Percentiles rank a stretch among this genome's conserved stretches.
These are phyloP conservation scores for Heliornis fulica DNA, from an alignment of 2,113 vertebrate genomes.

Conservation along the genomic window DNA sequence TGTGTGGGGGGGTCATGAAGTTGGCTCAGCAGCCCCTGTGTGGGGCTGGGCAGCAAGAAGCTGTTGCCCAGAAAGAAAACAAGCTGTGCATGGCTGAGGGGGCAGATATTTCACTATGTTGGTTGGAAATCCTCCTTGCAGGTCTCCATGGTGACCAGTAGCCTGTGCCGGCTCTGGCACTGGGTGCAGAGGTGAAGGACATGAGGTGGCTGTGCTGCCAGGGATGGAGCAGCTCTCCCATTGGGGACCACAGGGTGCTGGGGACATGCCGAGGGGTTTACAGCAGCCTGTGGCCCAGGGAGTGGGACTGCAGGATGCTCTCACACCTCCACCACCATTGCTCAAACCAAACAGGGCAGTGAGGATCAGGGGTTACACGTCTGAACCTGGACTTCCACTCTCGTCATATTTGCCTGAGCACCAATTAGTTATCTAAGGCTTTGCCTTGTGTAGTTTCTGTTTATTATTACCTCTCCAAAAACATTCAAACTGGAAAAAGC, in stretches of 20 bases:
- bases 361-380: accelerated
- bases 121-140: background rate
- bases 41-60: background rate
- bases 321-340: accelerated
- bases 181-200: background rate
- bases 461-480: background rate
- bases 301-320: background rate
- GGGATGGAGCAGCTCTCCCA: no score
- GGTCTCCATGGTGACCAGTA: background rate
- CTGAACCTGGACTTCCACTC: background rate
- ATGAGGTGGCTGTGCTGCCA: accelerated
- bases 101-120: background rate
- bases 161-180: accelerated
- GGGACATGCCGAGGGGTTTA: background rate
- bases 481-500: background rate
- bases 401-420: background rate
- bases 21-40: background rate
- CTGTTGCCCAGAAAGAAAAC: background rate
- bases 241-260: background rate
- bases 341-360: accelerated
- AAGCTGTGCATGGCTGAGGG: no score
- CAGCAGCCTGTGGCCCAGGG: accelerated
- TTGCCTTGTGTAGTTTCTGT: background rate
- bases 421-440: background rate
- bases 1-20: accelerated